phyloP scores from a whole-genome alignment of 2,113 vertebrate genomes.

The Pedetes capensis region DNA sequence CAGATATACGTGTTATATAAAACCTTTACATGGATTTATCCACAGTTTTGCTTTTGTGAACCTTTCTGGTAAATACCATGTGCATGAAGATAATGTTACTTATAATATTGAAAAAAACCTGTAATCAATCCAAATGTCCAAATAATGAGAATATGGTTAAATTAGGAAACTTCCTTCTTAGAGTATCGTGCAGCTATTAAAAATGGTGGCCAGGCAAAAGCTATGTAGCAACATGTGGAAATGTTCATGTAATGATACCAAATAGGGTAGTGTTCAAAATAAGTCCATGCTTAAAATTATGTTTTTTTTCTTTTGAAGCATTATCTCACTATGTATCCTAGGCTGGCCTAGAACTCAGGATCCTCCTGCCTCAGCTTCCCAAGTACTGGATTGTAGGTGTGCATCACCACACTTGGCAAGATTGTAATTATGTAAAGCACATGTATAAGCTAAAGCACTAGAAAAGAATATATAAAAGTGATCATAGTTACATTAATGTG shows the following conservation, averaged over 20 bases:
- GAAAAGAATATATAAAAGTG: not conserved
- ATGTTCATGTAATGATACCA: not conserved
- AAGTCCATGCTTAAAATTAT: not conserved
- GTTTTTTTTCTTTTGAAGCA: not conserved
- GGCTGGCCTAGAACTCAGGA: not conserved
- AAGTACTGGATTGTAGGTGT: not conserved
- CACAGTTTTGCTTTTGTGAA: not conserved
- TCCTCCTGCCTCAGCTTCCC: not conserved
- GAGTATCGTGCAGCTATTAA: not conserved
- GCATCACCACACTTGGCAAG: not conserved
- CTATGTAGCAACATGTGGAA: not conserved
- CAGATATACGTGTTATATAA: too few relatives aligned
- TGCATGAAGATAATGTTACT: not conserved
- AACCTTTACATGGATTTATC: not conserved
- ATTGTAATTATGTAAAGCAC: not conserved
- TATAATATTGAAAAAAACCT: not conserved
- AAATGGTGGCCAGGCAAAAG: not conserved
- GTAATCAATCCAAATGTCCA: not conserved
- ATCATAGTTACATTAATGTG: not conserved
- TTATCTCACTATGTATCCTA: not conserved
- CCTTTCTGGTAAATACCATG: not conserved
- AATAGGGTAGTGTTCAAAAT: not conserved
- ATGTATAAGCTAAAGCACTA: not conserved
- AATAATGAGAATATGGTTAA: not conserved
- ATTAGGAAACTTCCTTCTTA: not conserved